Percentiles rank a stretch among this genome's conserved stretches.
Conservation (phyloP, 2,113 vertebrate species). For the Chaetodon auriga region DNA sequence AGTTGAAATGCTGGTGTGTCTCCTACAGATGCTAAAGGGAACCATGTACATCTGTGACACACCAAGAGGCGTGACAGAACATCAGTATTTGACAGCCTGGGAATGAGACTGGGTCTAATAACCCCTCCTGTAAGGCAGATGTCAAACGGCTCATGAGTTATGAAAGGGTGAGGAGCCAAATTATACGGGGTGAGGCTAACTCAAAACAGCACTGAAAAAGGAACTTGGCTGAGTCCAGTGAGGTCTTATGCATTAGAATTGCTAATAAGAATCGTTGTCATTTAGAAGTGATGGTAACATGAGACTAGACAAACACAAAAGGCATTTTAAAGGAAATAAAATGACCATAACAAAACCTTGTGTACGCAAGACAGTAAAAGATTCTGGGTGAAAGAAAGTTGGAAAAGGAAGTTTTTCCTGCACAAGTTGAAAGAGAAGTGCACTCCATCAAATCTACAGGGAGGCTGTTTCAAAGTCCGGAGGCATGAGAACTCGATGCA, state of each 20-base stretch:
- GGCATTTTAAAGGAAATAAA: background rate
- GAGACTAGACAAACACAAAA: background rate
- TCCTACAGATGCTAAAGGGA: too few relatives aligned
- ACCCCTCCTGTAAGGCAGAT: too few relatives aligned
- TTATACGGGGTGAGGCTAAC: too few relatives aligned
- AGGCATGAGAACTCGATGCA: slow-evolving; percentile 1
- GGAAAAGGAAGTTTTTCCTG: background rate
- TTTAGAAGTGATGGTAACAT: background rate
- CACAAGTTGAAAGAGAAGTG: background rate
- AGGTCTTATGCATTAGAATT: background rate
- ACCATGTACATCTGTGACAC: too few relatives aligned
- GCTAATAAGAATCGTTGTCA: background rate
- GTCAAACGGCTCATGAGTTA: too few relatives aligned
- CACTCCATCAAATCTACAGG: slow-evolving; percentile 12
- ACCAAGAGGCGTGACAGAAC: too few relatives aligned
- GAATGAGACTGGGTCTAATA: too few relatives aligned
- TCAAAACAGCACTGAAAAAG: too few relatives aligned
- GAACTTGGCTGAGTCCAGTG: too few relatives aligned
- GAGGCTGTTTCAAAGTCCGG: slow-evolving; percentile 26
- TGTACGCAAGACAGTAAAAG: background rate
- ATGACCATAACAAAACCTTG: background rate
- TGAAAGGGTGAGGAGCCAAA: too few relatives aligned
- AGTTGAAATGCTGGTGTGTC: too few relatives aligned
- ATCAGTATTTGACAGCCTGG: too few relatives aligned
- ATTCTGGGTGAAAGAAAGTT: background rate